Evolutionary conservation across 2,888 invertebrate genomes (phyloP), one percentile per base, ranked within the genome.

Genomic region (Caenorhabditis sinica): DNA sequence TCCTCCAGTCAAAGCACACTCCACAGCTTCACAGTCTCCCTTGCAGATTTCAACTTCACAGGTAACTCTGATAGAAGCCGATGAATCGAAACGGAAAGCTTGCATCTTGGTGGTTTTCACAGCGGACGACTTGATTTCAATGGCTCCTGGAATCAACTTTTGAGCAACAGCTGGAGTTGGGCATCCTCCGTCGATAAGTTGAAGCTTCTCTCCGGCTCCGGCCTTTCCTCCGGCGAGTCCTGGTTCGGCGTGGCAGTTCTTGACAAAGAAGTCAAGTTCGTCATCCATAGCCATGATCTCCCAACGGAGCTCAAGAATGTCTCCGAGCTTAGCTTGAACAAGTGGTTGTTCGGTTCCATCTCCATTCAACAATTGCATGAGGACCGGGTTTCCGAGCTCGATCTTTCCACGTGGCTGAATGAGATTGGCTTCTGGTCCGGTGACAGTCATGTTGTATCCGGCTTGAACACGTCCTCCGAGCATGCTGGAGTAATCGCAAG

Each of bases 281-380:
- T 92, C 92, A 74, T 92, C 93, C 91, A 93, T 91, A 15, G 93
- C 93, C 92, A 93, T 92, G 73, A 93, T 91, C 83, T 93, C 93
- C 92, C 92, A 93, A 51, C 90, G 88, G 66, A 93, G 89, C 80
- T 92, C 92, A 60, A 93, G 89, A 79, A 92, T 92, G 69, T 93
- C 93, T 69, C 93, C 93, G 58, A 93, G 89, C 69, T 92, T 92
- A 25, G 93, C 93, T 83, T 91, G 88, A 28, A 88, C 81, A 23
- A 90, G 68, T 36, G 89, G 89, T 53, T 87, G 86, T 45, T 88
- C 89, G 40, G 73, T 79, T 76, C 89, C 90, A 63, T 87, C 90
- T 53, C 88, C 88, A 68, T 86, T 87, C 73, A 87, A 81, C 86
- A 93, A 86, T 82, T 92, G 90, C 93, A 93, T 93, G 33, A 92